phyloP scores from a whole-genome alignment of 2,113 vertebrate genomes.

The Otolemur garnettii region DNA sequence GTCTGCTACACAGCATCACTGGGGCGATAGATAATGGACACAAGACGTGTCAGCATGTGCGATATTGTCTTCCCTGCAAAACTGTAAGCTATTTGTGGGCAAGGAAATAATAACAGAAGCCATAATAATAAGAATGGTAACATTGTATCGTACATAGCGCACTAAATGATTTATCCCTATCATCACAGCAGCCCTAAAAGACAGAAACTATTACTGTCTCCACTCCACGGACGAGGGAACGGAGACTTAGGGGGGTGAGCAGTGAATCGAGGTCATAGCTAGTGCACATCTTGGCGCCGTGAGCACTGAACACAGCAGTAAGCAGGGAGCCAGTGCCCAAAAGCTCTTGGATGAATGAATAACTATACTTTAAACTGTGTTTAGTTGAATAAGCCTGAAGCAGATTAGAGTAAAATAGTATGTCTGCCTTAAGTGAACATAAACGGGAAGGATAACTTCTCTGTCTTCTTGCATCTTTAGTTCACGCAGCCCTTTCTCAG shows the following conservation, averaged over 20 bases:
- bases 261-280: background rate
- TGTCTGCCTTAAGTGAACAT: conserved; percentile 40
- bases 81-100: background rate
- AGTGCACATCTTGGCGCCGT: background rate
- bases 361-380: background rate
- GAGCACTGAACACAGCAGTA: background rate
- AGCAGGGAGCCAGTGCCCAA: background rate
- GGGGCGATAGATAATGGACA: background rate
- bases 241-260: background rate
- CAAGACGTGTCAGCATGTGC: background rate
- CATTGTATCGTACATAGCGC: background rate
- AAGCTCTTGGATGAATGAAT: background rate
- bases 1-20: background rate
- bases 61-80: background rate
- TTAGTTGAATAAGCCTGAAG: conserved; percentile 51
- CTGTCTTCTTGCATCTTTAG: background rate
- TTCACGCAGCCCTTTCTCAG: background rate
- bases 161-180: background rate
- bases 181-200: background rate
- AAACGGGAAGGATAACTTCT: background rate
- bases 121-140: background rate
- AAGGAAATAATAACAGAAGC: conserved; percentile 17
- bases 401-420: conserved; percentile 15
- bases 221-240: background rate
- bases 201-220: background rate